Evolutionary conservation across 1,140 invertebrate genomes (phyloP).

Genomic region (Diploscapter pachys): DNA sequence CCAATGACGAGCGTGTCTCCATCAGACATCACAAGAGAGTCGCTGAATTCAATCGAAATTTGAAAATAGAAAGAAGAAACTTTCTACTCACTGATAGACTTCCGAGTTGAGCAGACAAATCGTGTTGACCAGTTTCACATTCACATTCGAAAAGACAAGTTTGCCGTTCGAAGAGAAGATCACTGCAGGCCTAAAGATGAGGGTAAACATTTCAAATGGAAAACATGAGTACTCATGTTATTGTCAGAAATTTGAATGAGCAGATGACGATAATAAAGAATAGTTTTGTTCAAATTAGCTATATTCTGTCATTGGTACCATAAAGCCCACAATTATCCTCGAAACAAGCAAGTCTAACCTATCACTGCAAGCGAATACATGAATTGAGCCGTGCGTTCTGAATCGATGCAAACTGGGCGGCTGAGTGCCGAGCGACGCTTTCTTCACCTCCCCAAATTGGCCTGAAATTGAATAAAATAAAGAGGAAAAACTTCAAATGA

Average conservation of each 20-base stretch:
- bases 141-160: conserved; percentile 97
- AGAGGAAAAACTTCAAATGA: background rate
- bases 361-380: conserved; percentile 97
- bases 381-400: conserved; percentile 75
- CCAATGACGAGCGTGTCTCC: conserved; percentile 90
- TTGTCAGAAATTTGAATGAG: conserved; percentile 68
- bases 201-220: conserved; percentile 69
- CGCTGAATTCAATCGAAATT: conserved; percentile 27
- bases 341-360: conserved; percentile 35
- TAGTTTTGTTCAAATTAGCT: conserved; percentile 82
- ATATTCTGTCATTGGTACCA: too few species aligned
- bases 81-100: conserved; percentile 76
- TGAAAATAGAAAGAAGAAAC: conserved; percentile 64
- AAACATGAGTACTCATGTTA: background rate
- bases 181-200: conserved; percentile 75
- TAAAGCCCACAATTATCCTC: too few species aligned
- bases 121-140: conserved; percentile 93
- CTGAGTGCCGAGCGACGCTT: conserved; percentile 88
- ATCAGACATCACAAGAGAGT: conserved; percentile 81
- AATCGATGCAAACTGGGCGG: conserved; percentile 89
- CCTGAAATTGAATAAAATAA: conserved; percentile 29
- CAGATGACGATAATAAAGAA: conserved; percentile 95
- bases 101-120: conserved; percentile 95
- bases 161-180: conserved; percentile 99
- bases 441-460: conserved; percentile 60